Evolutionary conservation across 1,140 invertebrate species (phyloP).

Genomic region (Tetragonula clypearis): DNA sequence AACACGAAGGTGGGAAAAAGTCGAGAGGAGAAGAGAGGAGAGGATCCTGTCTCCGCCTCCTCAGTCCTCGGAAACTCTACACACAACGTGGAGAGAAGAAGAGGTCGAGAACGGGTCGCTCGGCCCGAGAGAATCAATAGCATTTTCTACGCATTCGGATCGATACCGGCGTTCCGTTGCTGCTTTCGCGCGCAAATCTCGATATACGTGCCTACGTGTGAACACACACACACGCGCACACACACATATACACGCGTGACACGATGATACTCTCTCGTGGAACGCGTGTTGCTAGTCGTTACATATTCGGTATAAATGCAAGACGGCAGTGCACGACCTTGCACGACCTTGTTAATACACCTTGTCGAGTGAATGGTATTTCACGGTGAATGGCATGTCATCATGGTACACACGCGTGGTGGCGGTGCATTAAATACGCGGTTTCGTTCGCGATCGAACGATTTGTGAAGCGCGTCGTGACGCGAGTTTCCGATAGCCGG

Average conservation of each 20-base stretch:
- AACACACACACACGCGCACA: neutral
- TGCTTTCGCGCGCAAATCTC: constrained; percentile 65
- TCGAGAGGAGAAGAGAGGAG: neutral
- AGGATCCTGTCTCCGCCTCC: constrained; percentile 39
- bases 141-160: constrained; percentile 75
- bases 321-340: constrained; percentile 65
- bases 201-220: constrained; percentile 18
- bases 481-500: constrained; percentile 5
- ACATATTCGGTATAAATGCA: constrained; percentile 53
- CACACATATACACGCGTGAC: too few species aligned
- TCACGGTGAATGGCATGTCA: constrained; percentile 73
- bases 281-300: neutral
- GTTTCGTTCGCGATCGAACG: constrained; percentile 30
- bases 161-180: constrained; percentile 63
- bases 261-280: neutral
- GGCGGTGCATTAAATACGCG: neutral
- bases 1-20: neutral
- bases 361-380: constrained; percentile 70
- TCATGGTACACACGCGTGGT: constrained; percentile 33
- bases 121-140: constrained; percentile 70
- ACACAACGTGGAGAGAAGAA: constrained; percentile 50
- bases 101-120: constrained; percentile 55
- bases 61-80: constrained; percentile 39
- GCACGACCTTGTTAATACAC: constrained; percentile 69
- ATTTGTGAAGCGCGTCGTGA: constrained; percentile 41